Conservation (phyloP, 2,113 vertebrate genomes). For the Muntiacus muntjak region DNA sequence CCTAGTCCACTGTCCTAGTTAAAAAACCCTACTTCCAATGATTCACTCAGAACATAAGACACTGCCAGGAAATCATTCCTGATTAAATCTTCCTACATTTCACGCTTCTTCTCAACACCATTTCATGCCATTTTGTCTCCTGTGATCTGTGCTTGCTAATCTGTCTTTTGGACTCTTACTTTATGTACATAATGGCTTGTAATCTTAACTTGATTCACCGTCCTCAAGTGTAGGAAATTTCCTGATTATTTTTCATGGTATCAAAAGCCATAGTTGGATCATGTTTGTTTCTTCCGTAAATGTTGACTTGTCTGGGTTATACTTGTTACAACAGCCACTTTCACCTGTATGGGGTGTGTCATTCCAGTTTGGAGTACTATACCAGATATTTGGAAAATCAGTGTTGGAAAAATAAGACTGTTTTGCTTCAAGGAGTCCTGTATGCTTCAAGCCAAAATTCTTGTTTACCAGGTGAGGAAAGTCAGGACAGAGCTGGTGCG, state of each 20-base stretch:
- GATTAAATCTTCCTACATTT: not conserved
- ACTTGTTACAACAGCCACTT: conserved; percentile 13
- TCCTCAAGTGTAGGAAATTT: not conserved
- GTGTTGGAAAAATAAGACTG: not conserved
- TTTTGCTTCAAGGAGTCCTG: not conserved
- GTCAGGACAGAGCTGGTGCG: not conserved
- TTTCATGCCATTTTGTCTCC: not conserved
- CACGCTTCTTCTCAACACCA: not conserved
- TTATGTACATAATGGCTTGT: not conserved
- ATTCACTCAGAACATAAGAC: not conserved
- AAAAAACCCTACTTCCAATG: not conserved
- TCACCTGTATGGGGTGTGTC: not conserved
- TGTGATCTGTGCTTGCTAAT: not conserved
- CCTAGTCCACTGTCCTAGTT: not conserved
- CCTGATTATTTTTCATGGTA: not conserved
- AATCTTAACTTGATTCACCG: not conserved
- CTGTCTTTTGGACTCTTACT: not conserved
- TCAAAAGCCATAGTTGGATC: not conserved
- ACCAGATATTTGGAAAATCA: conserved; percentile 41
- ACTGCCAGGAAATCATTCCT: not conserved
- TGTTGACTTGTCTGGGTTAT: not conserved
- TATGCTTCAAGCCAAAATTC: not conserved
- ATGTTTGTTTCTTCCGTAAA: not conserved
- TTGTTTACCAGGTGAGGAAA: conserved; percentile 17
- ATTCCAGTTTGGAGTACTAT: not conserved